Base-by-base conservation (phyloP, 2,797 vertebrate genomes). In the Carapus acus region DNA sequence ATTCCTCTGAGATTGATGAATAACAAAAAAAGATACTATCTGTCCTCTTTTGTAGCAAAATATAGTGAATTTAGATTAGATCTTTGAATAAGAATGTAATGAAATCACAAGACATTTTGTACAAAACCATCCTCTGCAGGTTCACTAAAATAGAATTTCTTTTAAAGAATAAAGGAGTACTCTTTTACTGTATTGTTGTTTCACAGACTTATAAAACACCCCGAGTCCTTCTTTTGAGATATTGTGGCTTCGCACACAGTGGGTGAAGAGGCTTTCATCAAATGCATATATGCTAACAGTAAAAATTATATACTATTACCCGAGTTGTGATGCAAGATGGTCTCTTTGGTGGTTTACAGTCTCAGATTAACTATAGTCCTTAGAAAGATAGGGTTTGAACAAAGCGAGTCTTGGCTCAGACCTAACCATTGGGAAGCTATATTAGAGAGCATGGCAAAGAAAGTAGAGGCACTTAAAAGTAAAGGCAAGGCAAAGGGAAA, bases 181-280 rank as follows among this genome's bases (percentile, higher is more conserved):
- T n/a, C n/a, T n/a, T n/a, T n/a, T n/a, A n/a, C 52, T 50, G 70
- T 58, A 34, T 72, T 77, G 64, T 74, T 76, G 44, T 77, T 79
- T 66, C 62, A 39, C 48, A 62, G 65, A 58, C 67, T 43, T 74
- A 83, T 85, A 78, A 84, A 82, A 65, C 83, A 48, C 60, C 67
- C 65, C 74, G 80, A 83, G 80, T 74, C 68, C 53, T 72, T 84
- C 67, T 62, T 79, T 79, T 77, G 73, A 73, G 75, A 79, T 74
- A 57, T 73, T 74, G 68, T 82, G 40, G 74, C 71, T 57, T 78
- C 75, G 78, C 69, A 80, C 78, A 49, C 79, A 56, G 49, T 42
- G 62, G 67, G 68, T 66, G 60, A 80, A 73, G 52, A 54, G 71
- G 76, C 81, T 74, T 47, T 83, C 77, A 81, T 86, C 79, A 70